Evolutionary conservation across 2,113 vertebrate genomes (phyloP).

Genomic region (Alethe castanea): DNA sequence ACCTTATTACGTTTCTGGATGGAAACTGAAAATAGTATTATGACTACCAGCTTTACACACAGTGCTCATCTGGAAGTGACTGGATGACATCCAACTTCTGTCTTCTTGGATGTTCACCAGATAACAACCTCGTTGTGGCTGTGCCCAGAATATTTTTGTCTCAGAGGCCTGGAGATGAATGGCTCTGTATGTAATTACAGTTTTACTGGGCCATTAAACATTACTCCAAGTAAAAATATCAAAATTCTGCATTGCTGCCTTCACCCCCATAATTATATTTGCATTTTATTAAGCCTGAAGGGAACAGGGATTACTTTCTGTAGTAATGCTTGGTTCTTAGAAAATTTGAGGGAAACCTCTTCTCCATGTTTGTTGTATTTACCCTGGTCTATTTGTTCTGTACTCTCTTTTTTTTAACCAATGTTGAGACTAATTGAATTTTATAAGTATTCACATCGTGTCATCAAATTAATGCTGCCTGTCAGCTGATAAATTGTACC

Average conservation of each 20-base stretch:
- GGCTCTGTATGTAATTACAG: constrained; percentile 2
- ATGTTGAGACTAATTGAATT: not conserved
- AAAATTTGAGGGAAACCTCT: not conserved
- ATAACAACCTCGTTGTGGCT: not conserved
- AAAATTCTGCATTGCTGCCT: not conserved
- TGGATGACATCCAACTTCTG: constrained; percentile 10
- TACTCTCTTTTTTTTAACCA: not conserved
- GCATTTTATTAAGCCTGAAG: not conserved
- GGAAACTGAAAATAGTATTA: not conserved
- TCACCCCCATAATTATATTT: not conserved
- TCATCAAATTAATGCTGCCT: not conserved
- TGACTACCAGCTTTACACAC: not conserved
- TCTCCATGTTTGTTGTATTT: not conserved
- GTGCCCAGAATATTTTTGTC: not conserved
- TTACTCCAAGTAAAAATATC: not conserved
- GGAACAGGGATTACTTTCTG: not conserved
- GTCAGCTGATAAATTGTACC: not conserved
- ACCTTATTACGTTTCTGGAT: not conserved
- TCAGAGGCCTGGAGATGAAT: not conserved
- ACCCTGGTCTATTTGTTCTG: not conserved
- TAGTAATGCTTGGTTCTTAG: not conserved
- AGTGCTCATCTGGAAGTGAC: not conserved
- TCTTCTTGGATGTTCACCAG: not conserved
- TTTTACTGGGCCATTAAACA: not conserved
- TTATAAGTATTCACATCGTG: not conserved